Base-by-base conservation (phyloP, 2,888 invertebrate genomes). In the Pseudococcus jackbeardsleyi region DNA sequence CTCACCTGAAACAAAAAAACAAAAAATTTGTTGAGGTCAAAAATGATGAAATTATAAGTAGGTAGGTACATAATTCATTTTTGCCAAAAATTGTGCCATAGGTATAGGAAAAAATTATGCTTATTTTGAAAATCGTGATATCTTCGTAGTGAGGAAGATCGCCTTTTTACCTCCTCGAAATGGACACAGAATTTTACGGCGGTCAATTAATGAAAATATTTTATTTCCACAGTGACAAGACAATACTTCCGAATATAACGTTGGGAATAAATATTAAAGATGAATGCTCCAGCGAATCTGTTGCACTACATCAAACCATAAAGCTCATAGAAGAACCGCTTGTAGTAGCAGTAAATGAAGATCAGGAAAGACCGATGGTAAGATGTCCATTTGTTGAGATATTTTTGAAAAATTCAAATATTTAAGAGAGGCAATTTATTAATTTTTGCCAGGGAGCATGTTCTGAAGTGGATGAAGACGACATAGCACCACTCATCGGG, bases 271-370 rank as follows among this genome's bases (percentile, higher is more conserved):
- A 95, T 91, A 95, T 95, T 89, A 92, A 95, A 4, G 96, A 96
- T 92, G 95, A 95, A 39, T 96, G 96, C 91, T 96, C 96, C 96
- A 95, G 95, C 90, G 94, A 96, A 4, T 94, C 95, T 19, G 95
- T 96, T 6, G 96, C 96, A 48, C 92, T 96, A 89, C 95, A 95
- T 90, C 95, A 95, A 92, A 94, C 94, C 91, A 94, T 96, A 89
- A 95, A 95, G 91, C 93, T 95, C 90, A 95, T 95, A 90, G 93
- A 88, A 19, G 79, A 82, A 17, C 79, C 79, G 3, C 4, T 11
- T 1, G 42, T 42, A 8, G 42, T 42, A 72, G 22, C 79, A 1
- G 11, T 22, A 8, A 19, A 17, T 2, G 46, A 79, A 46, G 79
- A 82, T 9, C 4, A 72, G 33, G 17, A 33, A 72, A 72, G 0